Base-by-base conservation (phyloP, 2,113 vertebrate genomes). In the Corythoichthys haematopterus region DNA sequence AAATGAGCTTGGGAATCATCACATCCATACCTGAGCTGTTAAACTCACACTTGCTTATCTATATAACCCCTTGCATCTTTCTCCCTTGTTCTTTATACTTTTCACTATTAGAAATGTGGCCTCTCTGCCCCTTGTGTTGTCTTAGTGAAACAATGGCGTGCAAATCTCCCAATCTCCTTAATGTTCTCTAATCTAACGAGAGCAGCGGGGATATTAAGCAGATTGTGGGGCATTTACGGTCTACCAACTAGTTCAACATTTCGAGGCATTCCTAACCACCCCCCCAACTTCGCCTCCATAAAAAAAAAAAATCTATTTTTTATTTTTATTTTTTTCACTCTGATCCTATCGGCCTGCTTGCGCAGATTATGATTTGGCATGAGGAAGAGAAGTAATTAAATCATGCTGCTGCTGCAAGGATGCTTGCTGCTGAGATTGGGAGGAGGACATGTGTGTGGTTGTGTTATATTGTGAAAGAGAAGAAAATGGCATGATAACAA, bases 101-200 rank as follows among this genome's bases (percentile, higher is more conserved):
- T 35, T 69, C 67, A 16, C 59, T 61, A 72, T 76, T 77, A 58
- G 59, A 64, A 3, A 33, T 7, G 28, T 46, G 56, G 65, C 66
- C 70, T 61, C 67, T 35, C 37, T 76, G 69, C 28, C 64, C 69
- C 58, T 52, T 64, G 20, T 71, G 74, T 75, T 70, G 72, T 77
- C 75, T 72, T 76, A 70, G 43, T 71, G 68, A 74, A 87, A 86
- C 82, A 84, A 87, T 75, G 59, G 69, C 72, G 76, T 16, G 68
- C 62, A 84, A 80, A 84, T 79, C 79, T 83, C 79, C 75, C 85
- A 87, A 78, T 85, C 79, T 85, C 70, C 80, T 85, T 81, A 84
- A 85, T 87, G 83, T 84, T 85, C 73, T 68, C 77, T 86, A 85
- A 88, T 87, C 85, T 87, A 86, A 85, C 71, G 84, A 80, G 79